These are phyloP conservation scores for Phylloscopus whistleri DNA, from an alignment of 2,113 vertebrate species.

Conservation along the genomic window DNA sequence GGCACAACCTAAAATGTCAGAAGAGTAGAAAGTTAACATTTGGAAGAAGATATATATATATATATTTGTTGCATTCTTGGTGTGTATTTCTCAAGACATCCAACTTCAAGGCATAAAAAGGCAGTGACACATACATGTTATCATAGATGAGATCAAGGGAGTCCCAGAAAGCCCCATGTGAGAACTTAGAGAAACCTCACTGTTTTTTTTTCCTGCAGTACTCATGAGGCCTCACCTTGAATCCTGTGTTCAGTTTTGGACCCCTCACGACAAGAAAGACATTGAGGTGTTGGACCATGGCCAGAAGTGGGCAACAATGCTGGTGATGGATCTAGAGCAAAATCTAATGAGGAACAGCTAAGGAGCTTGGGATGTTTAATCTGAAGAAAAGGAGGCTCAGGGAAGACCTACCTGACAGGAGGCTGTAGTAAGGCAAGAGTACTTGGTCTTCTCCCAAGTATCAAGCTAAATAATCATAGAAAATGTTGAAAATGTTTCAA, in stretches of 20 bases:
- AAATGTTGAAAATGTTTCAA: neutral
- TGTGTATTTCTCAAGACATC: neutral
- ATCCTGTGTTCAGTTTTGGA: neutral
- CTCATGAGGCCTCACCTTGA: accelerated
- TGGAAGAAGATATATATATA: neutral
- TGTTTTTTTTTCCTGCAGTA: neutral
- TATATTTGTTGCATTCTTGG: neutral
- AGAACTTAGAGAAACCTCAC: neutral
- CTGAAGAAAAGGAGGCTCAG: neutral
- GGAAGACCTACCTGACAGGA: neutral
- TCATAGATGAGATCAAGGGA: neutral
- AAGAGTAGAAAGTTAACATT: neutral
- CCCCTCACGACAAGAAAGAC: neutral
- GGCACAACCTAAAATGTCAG: neutral
- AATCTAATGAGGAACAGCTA: neutral
- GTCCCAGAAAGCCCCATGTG: neutral
- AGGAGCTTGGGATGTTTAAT: neutral
- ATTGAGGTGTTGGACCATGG: neutral
- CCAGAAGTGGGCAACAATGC: neutral
- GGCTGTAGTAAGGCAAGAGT: neutral
- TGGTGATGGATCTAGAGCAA: neutral
- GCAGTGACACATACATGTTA: neutral
- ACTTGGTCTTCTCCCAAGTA: neutral
- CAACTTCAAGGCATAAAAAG: neutral
- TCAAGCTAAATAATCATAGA: neutral